Conservation (phyloP, 2,113 vertebrate species). For the Coptodon rendalli region DNA sequence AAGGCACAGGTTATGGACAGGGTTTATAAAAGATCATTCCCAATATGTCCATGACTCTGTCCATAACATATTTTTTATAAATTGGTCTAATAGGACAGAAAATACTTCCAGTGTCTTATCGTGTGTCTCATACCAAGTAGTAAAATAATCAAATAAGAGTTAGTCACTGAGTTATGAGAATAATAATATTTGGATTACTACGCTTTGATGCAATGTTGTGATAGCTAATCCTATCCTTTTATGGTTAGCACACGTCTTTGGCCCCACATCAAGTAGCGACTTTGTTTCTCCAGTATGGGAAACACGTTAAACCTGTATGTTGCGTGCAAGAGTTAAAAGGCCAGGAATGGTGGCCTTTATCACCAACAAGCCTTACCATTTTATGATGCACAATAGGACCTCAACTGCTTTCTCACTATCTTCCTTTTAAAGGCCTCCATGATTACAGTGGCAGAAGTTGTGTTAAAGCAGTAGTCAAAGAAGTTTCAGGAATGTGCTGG, state of each 20-base stretch:
- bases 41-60: background rate
- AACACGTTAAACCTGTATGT: background rate
- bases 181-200: constrained; percentile 1
- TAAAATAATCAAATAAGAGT: background rate
- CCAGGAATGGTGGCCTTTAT: background rate
- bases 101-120: background rate
- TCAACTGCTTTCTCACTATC: background rate
- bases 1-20: background rate
- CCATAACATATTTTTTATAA: background rate
- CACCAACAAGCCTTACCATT: background rate
- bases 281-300: background rate
- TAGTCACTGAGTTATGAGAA: background rate
- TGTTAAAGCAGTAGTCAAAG: background rate
- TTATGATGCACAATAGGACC: background rate
- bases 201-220: background rate
- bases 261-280: background rate
- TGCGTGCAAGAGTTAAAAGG: background rate
- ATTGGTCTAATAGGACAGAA: background rate
- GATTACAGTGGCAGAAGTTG: background rate
- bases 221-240: background rate
- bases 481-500: background rate
- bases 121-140: background rate
- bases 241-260: background rate
- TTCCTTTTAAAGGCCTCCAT: background rate
- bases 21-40: background rate